These are phyloP conservation scores for Gavia stellata DNA, from an alignment of 2,113 vertebrate genomes.

Conservation along the genomic window DNA sequence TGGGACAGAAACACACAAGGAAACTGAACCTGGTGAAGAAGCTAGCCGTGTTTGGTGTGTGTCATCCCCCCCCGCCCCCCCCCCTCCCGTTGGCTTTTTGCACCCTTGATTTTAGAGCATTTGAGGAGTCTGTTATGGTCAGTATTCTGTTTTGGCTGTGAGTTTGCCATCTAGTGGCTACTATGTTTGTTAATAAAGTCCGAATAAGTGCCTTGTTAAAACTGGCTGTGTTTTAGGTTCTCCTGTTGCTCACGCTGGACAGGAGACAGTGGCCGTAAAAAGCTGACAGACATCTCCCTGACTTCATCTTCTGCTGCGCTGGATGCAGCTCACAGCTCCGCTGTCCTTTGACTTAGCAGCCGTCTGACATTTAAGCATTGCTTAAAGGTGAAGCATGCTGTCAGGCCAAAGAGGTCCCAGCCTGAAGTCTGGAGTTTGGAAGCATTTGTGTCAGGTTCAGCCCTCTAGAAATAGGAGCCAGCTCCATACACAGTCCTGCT, in stretches of 20 bases:
- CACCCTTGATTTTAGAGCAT: not conserved
- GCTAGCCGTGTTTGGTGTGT: not conserved
- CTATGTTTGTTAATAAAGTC: not conserved
- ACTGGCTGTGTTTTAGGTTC: not conserved
- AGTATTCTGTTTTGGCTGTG: not conserved
- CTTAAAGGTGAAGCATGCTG: not conserved
- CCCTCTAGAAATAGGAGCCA: not conserved
- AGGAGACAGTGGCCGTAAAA: not conserved
- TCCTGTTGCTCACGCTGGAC: not conserved
- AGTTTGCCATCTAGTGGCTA: slow-evolving; percentile 66
- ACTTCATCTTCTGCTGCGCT: not conserved
- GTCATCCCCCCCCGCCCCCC: no score
- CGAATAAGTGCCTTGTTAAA: not conserved
- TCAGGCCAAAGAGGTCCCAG: not conserved
- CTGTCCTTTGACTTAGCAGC: not conserved
- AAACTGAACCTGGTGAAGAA: not conserved
- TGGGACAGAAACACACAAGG: not conserved
- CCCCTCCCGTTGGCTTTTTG: not conserved
- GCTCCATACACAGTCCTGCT: not conserved
- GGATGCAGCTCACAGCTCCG: not conserved
- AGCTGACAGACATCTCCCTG: not conserved
- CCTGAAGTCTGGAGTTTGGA: not conserved
- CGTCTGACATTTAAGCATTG: not conserved
- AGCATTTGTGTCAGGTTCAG: not conserved
- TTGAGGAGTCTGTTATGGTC: not conserved